These are phyloP conservation scores for Ptilodon capucinus DNA, from an alignment of 2,888 invertebrate genomes.

Conservation along the genomic window DNA sequence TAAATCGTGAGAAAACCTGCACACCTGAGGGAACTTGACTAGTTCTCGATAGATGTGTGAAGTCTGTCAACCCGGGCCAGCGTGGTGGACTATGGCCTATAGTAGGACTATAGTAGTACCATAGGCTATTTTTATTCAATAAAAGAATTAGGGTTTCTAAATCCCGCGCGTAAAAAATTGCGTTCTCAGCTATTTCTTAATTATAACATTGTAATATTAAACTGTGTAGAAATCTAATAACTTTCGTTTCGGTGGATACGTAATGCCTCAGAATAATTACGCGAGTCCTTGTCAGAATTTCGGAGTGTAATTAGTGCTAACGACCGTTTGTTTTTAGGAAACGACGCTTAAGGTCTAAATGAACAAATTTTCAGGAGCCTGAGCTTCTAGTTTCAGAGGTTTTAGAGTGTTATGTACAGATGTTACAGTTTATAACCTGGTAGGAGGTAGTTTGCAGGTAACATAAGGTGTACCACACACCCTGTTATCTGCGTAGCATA, in stretches of 20 bases:
- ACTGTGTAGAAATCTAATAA: slow-evolving; percentile 10
- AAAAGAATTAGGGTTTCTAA: too few relatives aligned
- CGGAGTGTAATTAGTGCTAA: slow-evolving; percentile 32
- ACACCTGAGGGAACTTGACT: too few relatives aligned
- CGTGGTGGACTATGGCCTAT: too few relatives aligned
- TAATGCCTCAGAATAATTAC: slow-evolving; percentile 27
- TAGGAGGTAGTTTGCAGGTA: slow-evolving; percentile 17
- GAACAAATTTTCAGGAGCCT: slow-evolving; percentile 28
- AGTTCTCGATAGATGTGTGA: too few relatives aligned
- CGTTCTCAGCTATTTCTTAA: not conserved
- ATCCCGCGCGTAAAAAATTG: too few relatives aligned
- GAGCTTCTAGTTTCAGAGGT: slow-evolving; percentile 23
- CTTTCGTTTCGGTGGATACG: slow-evolving; percentile 14
- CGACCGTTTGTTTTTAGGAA: slow-evolving; percentile 35
- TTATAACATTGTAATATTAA: too few relatives aligned
- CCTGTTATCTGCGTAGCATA: slow-evolving; percentile 21
- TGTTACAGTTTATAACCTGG: slow-evolving; percentile 17
- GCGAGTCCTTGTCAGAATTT: slow-evolving; percentile 24
- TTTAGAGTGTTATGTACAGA: slow-evolving; percentile 16
- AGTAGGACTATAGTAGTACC: too few relatives aligned
- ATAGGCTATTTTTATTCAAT: too few relatives aligned
- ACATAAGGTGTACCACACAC: slow-evolving; percentile 20
- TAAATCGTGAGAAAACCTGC: too few relatives aligned
- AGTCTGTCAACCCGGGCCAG: too few relatives aligned
- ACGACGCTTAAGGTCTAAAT: slow-evolving; percentile 15